Percentiles rank a stretch among this genome's conserved stretches.
Evolutionary conservation across 2,888 invertebrate genomes (phyloP).

Genomic region (Entomobrya multifasciata): DNA sequence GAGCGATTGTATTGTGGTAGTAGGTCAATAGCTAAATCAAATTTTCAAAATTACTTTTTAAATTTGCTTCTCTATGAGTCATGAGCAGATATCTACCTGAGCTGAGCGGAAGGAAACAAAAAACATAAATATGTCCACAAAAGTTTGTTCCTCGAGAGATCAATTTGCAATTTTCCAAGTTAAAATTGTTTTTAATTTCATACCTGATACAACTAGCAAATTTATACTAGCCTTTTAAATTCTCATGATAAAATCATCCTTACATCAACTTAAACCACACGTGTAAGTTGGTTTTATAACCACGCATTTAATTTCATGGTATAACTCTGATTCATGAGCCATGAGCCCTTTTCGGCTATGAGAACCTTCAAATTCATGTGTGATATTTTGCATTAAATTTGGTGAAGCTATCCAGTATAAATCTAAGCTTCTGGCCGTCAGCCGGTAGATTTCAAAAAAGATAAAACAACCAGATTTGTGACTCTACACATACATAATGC

Average conservation of each 20-base stretch:
- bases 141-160: not conserved
- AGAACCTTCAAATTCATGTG: not conserved
- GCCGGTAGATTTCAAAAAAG: constrained; percentile 1
- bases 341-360: not conserved
- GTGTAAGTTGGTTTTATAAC: not conserved
- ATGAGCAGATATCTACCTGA: too few species aligned
- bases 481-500: not conserved
- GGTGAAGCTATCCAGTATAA: constrained; percentile 24
- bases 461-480: not conserved
- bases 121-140: not conserved
- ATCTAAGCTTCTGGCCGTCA: constrained; percentile 22
- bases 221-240: too few species aligned
- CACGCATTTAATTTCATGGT: not conserved
- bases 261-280: not conserved
- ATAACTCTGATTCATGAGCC: not conserved
- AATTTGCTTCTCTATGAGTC: not conserved
- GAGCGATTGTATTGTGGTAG: not conserved
- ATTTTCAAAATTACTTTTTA: not conserved
- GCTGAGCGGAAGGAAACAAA: not conserved
- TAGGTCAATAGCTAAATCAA: not conserved
- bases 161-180: not conserved
- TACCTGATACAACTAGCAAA: not conserved
- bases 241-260: not conserved
- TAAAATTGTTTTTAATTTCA: constrained; percentile 42
- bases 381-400: not conserved